These are phyloP conservation scores for Pycnonotus jocosus DNA, from an alignment of 2,113 vertebrate genomes.

Conservation along the genomic window DNA sequence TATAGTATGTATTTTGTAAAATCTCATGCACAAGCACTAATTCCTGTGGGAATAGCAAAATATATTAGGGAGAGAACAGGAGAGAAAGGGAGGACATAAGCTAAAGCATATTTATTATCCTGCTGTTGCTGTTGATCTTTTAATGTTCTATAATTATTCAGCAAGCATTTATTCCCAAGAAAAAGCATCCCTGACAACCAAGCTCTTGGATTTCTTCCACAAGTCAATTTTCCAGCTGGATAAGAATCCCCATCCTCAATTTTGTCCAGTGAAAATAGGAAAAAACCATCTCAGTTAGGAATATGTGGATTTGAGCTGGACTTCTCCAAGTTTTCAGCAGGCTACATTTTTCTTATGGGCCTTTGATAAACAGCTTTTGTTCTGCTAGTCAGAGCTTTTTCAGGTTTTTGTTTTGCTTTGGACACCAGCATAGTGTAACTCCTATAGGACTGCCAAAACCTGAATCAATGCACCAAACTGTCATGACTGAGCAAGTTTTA, in stretches of 20 bases:
- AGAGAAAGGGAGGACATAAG: background rate
- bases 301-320: background rate
- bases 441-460: background rate
- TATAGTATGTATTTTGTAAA: background rate
- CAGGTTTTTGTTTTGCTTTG: background rate
- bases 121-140: background rate
- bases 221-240: background rate
- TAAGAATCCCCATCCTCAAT: background rate
- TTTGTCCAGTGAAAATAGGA: background rate
- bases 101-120: background rate
- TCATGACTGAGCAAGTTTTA: background rate
- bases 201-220: background rate
- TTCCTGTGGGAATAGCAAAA: background rate
- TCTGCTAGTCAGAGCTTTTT: background rate
- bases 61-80: background rate
- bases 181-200: background rate
- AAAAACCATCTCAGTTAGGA: background rate
- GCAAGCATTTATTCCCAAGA: background rate
- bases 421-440: background rate
- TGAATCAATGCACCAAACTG: background rate
- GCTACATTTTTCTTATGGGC: background rate
- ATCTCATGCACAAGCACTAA: background rate
- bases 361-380: background rate
- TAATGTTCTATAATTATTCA: background rate
- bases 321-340: background rate